Evolutionary conservation across 2,888 invertebrate species (phyloP).

Genomic region (Venustoraphidia nigricollis): DNA sequence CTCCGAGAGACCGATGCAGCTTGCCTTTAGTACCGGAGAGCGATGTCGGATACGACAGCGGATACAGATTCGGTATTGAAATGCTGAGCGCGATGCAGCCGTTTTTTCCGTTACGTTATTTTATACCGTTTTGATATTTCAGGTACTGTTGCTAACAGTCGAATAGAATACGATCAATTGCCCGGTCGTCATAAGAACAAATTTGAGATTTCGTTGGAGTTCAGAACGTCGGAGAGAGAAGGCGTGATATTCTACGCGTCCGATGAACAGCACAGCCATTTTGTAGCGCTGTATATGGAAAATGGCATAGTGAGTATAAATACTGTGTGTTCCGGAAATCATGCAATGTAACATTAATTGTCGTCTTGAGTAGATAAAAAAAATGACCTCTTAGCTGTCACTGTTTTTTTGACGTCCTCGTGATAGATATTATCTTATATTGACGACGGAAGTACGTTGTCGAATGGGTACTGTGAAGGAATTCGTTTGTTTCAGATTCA

Average conservation of each 20-base stretch:
- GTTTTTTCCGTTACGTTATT: conserved; percentile 6
- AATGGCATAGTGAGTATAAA: conserved; percentile 47
- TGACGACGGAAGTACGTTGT: no score
- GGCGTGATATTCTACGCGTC: conserved; percentile 75
- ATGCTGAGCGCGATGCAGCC: conserved; percentile 6
- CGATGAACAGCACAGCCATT: conserved; percentile 38
- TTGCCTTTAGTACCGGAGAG: conserved; percentile 15
- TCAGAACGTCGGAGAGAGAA: conserved; percentile 60
- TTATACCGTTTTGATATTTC: conserved; percentile 9
- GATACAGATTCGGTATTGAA: conserved; percentile 11
- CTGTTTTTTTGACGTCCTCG: no score
- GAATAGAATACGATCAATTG: conserved; percentile 50
- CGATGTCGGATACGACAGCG: conserved; percentile 10
- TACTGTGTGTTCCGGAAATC: not conserved
- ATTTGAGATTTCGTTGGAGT: conserved; percentile 60
- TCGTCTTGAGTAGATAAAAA: no score
- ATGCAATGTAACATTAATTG: not conserved
- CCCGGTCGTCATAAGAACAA: conserved; percentile 41
- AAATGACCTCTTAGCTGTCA: no score
- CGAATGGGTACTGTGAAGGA: no score
- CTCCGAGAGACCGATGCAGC: not conserved
- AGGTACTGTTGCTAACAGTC: conserved; percentile 53
- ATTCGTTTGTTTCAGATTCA: conserved; percentile 33
- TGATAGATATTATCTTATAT: no score
- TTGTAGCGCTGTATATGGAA: conserved; percentile 58